phyloP scores from a whole-genome alignment of 2,113 vertebrate species.

The Anhinga anhinga region DNA sequence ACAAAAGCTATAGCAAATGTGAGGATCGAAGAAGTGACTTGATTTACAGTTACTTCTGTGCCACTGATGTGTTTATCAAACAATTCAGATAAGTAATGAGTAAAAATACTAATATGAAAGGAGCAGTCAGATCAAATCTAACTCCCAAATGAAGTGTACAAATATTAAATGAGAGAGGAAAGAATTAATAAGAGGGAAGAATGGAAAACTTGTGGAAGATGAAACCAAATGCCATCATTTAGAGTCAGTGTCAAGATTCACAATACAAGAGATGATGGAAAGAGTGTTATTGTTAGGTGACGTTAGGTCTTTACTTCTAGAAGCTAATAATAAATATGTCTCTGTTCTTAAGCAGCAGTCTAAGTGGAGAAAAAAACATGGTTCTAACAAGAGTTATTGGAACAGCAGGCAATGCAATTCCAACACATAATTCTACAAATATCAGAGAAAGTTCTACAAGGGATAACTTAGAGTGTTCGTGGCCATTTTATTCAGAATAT shows the following conservation, averaged over 20 bases:
- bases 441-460: background rate
- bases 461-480: background rate
- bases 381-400: background rate
- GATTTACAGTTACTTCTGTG: constrained; percentile 13
- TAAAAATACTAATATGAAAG: background rate
- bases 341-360: background rate
- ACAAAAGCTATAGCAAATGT: background rate
- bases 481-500: background rate
- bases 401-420: background rate
- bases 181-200: background rate
- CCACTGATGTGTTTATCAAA: constrained; percentile 12
- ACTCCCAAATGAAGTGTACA: background rate
- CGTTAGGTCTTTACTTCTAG: background rate
- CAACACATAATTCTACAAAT: background rate
- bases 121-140: background rate
- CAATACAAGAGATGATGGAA: background rate
- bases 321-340: background rate
- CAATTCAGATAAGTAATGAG: background rate
- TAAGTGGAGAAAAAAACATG: background rate
- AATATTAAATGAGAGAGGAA: background rate
- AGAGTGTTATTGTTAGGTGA: background rate
- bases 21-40: background rate
- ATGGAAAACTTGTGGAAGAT: background rate
- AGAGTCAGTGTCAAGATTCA: background rate
- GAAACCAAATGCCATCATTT: background rate